Evolutionary conservation across 2,888 invertebrate species (phyloP).

Genomic region (Oscheius sp.): DNA sequence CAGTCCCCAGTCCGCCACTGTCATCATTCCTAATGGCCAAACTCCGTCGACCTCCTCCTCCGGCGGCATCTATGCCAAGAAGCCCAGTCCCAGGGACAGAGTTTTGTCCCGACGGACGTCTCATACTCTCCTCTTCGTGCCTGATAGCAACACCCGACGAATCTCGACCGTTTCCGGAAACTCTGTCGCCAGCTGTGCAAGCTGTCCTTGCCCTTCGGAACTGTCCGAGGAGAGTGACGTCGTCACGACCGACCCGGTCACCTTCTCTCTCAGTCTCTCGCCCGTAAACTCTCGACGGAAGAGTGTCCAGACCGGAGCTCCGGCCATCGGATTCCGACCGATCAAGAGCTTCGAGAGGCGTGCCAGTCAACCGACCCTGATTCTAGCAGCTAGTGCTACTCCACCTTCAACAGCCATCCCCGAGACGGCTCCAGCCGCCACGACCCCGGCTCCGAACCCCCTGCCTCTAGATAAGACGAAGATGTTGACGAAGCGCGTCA

Average conservation of each 20-base stretch:
- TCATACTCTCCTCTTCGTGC: constrained; percentile 68
- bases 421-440: neutral
- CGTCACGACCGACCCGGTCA: constrained; percentile 38
- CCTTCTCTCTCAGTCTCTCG: constrained; percentile 47
- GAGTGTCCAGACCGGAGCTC: constrained; percentile 69
- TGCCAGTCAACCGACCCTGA: constrained; percentile 66
- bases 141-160: constrained; percentile 58
- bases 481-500: constrained; percentile 69
- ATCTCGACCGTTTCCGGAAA: constrained; percentile 65
- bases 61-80: constrained; percentile 49
- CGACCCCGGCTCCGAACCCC: neutral
- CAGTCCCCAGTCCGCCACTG: constrained; percentile 25
- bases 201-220: constrained; percentile 64
- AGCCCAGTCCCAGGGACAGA: constrained; percentile 57
- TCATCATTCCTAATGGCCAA: constrained; percentile 8
- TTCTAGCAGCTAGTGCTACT: constrained; percentile 35
- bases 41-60: neutral
- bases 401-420: neutral
- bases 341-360: constrained; percentile 64
- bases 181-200: constrained; percentile 52
- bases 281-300: constrained; percentile 57
- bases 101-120: constrained; percentile 60
- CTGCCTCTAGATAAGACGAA: constrained; percentile 47
- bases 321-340: constrained; percentile 69
- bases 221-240: constrained; percentile 53